Base-by-base conservation (phyloP, 2,797 vertebrate species). In the Sebastes iracundus region DNA sequence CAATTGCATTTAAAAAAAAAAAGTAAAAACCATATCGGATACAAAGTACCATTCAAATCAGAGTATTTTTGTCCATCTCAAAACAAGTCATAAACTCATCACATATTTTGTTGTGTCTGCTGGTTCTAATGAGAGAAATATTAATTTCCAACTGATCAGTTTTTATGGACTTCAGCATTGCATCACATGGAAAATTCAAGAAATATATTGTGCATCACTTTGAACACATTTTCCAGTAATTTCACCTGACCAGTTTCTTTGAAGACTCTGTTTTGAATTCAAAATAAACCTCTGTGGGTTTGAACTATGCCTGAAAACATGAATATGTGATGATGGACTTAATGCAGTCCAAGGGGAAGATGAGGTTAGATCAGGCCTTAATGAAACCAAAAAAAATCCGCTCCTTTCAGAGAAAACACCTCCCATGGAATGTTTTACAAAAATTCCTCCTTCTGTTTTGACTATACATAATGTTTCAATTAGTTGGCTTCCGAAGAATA, bases 221-320 rank as follows among this genome's bases (percentile, higher is more conserved):
- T 53, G 12, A 7, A 28, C 52, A 71, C n/a, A 62, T 80, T 77
- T 85, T 71, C 8, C 46, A 28, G 9, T 27, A 35, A 61, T 32
- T 28, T 32, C 33, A 14, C 2, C 13, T 49, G 14, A 59, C 27
- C 22, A 23, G 35, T 49, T 59, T 64, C 49, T 79, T 59, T 42
- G 9, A 55, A 75, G 33, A 22, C 6, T 69, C 28, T 60, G 22
- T 35, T 27, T 30, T 80, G 10, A 64, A 63, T 75, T 88, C 62
- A 80, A 77, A 87, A 77, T 59, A 65, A 67, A 77, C n/a, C 2
- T 55, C 12, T 79, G 22, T 42, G 33, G 61, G 32, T 77, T 80
- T 68, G 3, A 66, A 77, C 30, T 1, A 9, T 35, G 14, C 59
- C 30, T 67, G n/a, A 66, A 69, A 72, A 79, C 58, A 75, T 80